Percentiles rank a stretch among this genome's conserved stretches.
Conservation (phyloP, 1,140 invertebrate genomes). For the Ptiloglossa arizonensis region DNA sequence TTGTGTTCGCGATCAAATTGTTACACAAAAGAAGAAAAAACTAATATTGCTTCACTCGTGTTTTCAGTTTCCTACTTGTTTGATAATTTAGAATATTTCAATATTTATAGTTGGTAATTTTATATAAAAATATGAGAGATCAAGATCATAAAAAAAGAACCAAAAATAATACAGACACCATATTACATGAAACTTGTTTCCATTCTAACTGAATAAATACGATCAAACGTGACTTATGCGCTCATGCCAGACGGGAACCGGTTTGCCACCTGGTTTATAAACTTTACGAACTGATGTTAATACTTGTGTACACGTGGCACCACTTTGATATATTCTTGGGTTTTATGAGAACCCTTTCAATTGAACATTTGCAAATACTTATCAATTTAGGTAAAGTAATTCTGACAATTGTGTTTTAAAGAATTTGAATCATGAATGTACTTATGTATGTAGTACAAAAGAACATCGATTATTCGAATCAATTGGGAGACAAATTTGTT, state of each 20-base stretch:
- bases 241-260: background rate
- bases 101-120: background rate
- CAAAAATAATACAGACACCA: too few relatives aligned
- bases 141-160: background rate
- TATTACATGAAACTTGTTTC: conserved; percentile 1
- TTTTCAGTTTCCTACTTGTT: background rate
- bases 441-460: too few relatives aligned
- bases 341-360: too few relatives aligned
- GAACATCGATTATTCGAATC: too few relatives aligned
- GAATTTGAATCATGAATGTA: too few relatives aligned
- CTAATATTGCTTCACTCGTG: background rate
- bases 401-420: too few relatives aligned
- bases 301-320: background rate
- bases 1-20: background rate
- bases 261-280: background rate
- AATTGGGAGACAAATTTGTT: too few relatives aligned
- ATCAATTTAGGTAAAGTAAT: too few relatives aligned
- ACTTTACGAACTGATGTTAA: background rate
- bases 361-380: too few relatives aligned
- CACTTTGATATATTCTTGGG: background rate
- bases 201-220: background rate
- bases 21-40: background rate
- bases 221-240: background rate
- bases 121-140: background rate
- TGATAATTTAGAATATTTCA: background rate